Conservation (phyloP, 2,888 invertebrate species). For the Synanthedon tipuliformis region DNA sequence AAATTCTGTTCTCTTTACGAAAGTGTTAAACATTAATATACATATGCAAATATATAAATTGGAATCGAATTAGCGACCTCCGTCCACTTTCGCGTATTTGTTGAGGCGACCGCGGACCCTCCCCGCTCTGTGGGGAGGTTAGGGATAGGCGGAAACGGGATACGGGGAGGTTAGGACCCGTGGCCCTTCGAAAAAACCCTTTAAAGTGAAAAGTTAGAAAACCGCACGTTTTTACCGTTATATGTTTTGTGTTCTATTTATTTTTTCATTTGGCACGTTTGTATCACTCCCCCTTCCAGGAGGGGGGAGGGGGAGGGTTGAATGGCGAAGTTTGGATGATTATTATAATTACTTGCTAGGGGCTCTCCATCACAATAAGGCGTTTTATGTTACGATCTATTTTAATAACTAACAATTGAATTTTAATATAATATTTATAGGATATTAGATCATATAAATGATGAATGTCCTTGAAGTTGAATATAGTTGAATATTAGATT, state of each 20-base stretch:
- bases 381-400: too few relatives aligned
- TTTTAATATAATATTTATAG: too few relatives aligned
- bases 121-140: constrained; percentile 4
- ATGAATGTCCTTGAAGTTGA: too few relatives aligned
- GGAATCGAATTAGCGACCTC: constrained; percentile 37
- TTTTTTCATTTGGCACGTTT: not conserved
- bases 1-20: too few relatives aligned
- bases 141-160: not conserved
- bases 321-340: too few relatives aligned
- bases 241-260: constrained; percentile 11
- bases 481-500: too few relatives aligned
- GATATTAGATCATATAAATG: too few relatives aligned
- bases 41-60: constrained; percentile 10
- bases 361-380: too few relatives aligned
- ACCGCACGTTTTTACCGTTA: constrained; percentile 12
- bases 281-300: not conserved
- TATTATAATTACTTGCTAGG: too few relatives aligned
- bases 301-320: not conserved
- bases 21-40: not conserved
- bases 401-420: too few relatives aligned
- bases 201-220: constrained; percentile 47
- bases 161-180: constrained; percentile 8
- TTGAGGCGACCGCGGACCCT: constrained; percentile 27
- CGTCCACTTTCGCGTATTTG: constrained; percentile 34
- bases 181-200: constrained; percentile 42